phyloP scores from a whole-genome alignment of 1,140 invertebrate genomes.

The Drusus annulatus region DNA sequence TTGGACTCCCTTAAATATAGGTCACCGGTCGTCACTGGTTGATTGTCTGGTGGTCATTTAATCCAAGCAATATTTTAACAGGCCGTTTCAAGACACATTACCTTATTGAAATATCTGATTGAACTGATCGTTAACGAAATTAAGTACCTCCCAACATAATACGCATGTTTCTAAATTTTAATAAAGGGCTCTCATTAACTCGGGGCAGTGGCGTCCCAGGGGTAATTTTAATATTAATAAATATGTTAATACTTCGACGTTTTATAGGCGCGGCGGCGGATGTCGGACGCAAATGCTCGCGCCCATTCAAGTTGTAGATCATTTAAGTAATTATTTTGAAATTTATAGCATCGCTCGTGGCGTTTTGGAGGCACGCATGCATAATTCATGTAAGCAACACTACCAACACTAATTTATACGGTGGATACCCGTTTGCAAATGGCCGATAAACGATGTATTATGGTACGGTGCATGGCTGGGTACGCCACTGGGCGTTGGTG shows the following conservation, averaged over 20 bases:
- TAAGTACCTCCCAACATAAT: no score
- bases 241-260: constrained; percentile 26
- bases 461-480: not conserved
- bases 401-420: constrained; percentile 52
- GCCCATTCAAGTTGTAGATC: constrained; percentile 32
- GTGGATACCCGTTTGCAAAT: constrained; percentile 34
- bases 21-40: no score
- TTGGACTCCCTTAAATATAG: no score
- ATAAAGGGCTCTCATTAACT: constrained; percentile 10
- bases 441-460: constrained; percentile 47
- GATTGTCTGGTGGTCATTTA: no score
- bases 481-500: constrained; percentile 28
- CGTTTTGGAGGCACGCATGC: constrained; percentile 50
- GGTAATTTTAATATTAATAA: constrained; percentile 34
- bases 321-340: constrained; percentile 52
- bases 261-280: constrained; percentile 3
- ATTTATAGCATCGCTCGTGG: constrained; percentile 47
- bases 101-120: no score
- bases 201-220: constrained; percentile 23
- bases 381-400: constrained; percentile 51
- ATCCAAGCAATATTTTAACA: no score
- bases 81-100: no score
- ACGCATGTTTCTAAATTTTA: not conserved
- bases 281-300: constrained; percentile 32
- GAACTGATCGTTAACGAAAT: no score